A percentile compares a stretch with the other conserved stretches of the same genome.
phyloP scores from a whole-genome alignment of 2,113 vertebrate species.

The Hipposideros armiger region DNA sequence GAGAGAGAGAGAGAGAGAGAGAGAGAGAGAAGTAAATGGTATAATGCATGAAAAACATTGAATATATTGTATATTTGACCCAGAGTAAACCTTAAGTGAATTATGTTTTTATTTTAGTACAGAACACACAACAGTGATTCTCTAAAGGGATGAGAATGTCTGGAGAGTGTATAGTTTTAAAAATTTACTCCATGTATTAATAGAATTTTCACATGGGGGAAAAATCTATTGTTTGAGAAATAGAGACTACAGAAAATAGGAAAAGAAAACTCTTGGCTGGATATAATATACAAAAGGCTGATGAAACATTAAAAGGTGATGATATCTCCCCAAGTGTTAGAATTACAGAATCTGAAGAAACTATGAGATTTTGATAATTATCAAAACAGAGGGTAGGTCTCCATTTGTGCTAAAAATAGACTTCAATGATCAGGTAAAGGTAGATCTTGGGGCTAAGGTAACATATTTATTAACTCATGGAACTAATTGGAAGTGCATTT shows the following conservation, averaged over 20 bases:
- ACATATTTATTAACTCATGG: not conserved
- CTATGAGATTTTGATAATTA: not conserved
- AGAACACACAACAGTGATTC: not conserved
- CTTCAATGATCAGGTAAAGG: not conserved
- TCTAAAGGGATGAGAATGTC: not conserved
- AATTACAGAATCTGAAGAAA: not conserved
- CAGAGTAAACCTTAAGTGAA: not conserved
- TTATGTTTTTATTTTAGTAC: not conserved
- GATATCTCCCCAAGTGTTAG: not conserved
- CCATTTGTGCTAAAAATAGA: not conserved
- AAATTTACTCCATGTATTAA: not conserved
- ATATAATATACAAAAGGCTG: not conserved
- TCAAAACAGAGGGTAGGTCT: not conserved
- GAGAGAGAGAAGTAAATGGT: not conserved
- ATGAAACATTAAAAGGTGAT: not conserved
- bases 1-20: too few relatives aligned
- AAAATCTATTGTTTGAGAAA: not conserved
- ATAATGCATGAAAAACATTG: not conserved
- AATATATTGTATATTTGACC: not conserved
- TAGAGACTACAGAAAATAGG: not conserved
- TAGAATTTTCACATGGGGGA: not conserved
- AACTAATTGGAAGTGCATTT: not conserved
- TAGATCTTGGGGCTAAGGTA: not conserved
- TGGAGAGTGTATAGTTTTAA: not conserved
- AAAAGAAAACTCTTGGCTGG: not conserved